Percentiles rank a stretch among this genome's conserved stretches.
These are phyloP conservation scores for pig (Sus scrofa) DNA, from an alignment of 2,113 vertebrate species.

Conservation along the genomic window T2T-Sscrofa CM000814.6:38247001-38247500, in stretches of 20 bases:
- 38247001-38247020: neutral
- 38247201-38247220: neutral
- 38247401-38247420: accelerated
- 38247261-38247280: neutral
- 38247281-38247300: neutral
- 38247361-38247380: neutral
- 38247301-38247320: neutral
- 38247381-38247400: neutral
- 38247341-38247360: neutral
- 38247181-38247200: neutral
- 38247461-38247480: no score
- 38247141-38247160: neutral
- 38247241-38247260: neutral
- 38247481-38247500: neutral
- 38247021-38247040: neutral
- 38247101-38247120: neutral
- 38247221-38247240: neutral
- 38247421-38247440: neutral
- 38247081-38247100: slow-evolving; percentile 32
- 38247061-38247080: slow-evolving; percentile 57
- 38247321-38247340: neutral
- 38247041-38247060: neutral
- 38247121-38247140: neutral
- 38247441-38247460: neutral
- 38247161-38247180: neutral